Conservation (phyloP, 2,113 vertebrate genomes). For the Upupa epops region DNA sequence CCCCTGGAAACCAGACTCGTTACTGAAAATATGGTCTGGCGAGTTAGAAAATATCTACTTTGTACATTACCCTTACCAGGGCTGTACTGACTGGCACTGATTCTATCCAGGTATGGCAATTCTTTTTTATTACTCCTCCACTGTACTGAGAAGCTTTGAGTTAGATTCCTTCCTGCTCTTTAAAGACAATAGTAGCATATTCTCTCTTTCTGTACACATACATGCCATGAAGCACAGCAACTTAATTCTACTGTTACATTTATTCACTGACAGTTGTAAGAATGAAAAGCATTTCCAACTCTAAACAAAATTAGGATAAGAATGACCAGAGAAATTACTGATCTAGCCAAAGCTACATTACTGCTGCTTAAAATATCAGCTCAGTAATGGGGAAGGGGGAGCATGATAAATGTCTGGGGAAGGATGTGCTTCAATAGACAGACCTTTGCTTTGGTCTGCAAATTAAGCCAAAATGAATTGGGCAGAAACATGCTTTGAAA, state of each 20-base stretch:
- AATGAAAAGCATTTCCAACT: slow-evolving; percentile 1
- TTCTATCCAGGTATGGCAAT: neutral
- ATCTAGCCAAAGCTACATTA: slow-evolving; percentile 7
- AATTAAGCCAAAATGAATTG: slow-evolving; percentile 69
- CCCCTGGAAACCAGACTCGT: neutral
- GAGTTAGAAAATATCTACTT: neutral
- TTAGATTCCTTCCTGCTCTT: neutral
- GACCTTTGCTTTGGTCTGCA: slow-evolving; percentile 64
- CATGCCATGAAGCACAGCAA: neutral
- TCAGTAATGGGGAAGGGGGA: neutral
- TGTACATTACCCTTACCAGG: neutral
- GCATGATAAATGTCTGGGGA: slow-evolving; percentile 59
- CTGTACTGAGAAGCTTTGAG: neutral
- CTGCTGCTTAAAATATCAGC: slow-evolving; percentile 19
- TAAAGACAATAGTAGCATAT: neutral
- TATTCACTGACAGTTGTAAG: neutral
- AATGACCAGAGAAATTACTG: slow-evolving; percentile 1
- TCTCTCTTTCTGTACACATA: neutral
- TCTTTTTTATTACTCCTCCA: neutral
- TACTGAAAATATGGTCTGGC: neutral
- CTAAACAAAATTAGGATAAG: slow-evolving; percentile 11
- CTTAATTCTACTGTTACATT: neutral
- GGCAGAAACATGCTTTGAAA: slow-evolving; percentile 72
- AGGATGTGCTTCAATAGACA: slow-evolving; percentile 46
- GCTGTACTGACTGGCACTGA: neutral